phyloP scores from a whole-genome alignment of 2,113 vertebrate species.

The Rana temporaria region DNA sequence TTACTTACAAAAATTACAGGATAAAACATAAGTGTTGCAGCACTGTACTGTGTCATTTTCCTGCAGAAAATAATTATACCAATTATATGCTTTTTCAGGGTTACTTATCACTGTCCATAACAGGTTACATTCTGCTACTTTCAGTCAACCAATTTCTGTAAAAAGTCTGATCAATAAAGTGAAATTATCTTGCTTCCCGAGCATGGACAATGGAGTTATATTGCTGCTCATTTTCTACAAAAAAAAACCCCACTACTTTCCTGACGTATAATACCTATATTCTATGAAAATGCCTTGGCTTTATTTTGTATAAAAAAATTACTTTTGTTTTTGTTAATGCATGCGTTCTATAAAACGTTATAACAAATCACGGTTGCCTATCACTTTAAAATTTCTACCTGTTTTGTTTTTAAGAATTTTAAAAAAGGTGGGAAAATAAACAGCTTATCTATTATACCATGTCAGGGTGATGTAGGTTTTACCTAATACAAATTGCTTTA shows the following conservation, averaged over 20 bases:
- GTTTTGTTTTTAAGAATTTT: too few relatives aligned
- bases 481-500: too few relatives aligned
- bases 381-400: too few relatives aligned
- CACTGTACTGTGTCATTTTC: not conserved
- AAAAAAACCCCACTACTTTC: not conserved
- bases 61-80: not conserved
- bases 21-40: not conserved
- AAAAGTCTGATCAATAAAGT: not conserved
- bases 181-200: not conserved
- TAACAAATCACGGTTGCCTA: too few relatives aligned
- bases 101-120: not conserved
- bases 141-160: not conserved
- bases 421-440: too few relatives aligned
- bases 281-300: too few relatives aligned
- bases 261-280: not conserved
- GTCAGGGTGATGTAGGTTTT: too few relatives aligned
- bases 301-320: too few relatives aligned
- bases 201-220: not conserved
- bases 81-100: slow-evolving; percentile 8
- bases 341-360: too few relatives aligned
- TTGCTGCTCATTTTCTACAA: not conserved
- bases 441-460: too few relatives aligned
- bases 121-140: not conserved
- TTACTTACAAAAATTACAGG: too few relatives aligned
- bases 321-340: too few relatives aligned